Conservation (phyloP, 2,113 vertebrate genomes). For the Gadus chalcogrammus region DNA sequence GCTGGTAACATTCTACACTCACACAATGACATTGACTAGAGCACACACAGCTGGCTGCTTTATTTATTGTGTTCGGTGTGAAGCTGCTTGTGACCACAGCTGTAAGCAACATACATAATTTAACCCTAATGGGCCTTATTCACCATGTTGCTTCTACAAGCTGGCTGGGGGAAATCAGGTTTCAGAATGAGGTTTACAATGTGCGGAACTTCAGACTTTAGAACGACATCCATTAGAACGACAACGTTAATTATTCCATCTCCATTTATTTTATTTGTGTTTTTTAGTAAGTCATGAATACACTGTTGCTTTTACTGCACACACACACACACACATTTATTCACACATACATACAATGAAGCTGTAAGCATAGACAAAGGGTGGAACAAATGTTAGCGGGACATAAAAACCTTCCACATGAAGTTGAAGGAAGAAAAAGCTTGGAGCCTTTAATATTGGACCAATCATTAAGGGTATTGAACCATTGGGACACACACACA, state of each 20-base stretch:
- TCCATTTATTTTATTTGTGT: too few species aligned
- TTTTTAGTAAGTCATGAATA: too few species aligned
- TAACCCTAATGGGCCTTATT: conserved; percentile 30
- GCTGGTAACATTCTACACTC: neutral
- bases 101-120: conserved; percentile 56
- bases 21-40: conserved; percentile 6
- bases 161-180: neutral
- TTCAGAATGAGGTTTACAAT: too few species aligned
- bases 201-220: too few species aligned
- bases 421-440: conserved; percentile 10
- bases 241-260: too few species aligned
- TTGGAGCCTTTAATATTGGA: conserved; percentile 54
- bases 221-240: too few species aligned
- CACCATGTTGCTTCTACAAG: neutral
- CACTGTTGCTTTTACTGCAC: too few species aligned
- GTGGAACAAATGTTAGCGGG: too few species aligned
- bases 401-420: too few species aligned
- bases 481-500: conserved; percentile 46
- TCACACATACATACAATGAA: too few species aligned
- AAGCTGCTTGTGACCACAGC: conserved; percentile 46
- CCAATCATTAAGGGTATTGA: conserved; percentile 63
- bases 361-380: too few species aligned
- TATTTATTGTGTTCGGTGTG: conserved; percentile 37
- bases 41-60: conserved; percentile 28
- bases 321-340: too few species aligned